A percentile compares a stretch with the other conserved stretches of the same genome.
Evolutionary conservation across 1,140 invertebrate genomes (phyloP).

Genomic region (Drosophila erecta): DNA sequence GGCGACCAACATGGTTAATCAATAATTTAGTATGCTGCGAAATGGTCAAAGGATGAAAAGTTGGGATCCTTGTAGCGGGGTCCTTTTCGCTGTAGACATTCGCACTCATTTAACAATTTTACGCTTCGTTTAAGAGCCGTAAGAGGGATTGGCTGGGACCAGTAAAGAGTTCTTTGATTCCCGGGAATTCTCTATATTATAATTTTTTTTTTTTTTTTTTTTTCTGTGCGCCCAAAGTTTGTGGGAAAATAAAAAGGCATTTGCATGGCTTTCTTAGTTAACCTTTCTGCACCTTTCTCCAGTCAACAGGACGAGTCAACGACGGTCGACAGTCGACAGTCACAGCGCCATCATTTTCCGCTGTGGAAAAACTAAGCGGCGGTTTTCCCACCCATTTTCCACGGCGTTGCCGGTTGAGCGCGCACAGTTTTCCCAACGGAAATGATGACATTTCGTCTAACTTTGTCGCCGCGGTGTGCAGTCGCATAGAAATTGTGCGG

Average conservation of each 20-base stretch:
- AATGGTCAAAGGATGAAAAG: constrained; percentile 31
- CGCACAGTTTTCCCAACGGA: constrained; percentile 72
- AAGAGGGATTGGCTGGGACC: constrained; percentile 45
- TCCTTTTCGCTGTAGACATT: constrained; percentile 44
- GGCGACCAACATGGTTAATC: constrained; percentile 70
- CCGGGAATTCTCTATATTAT: constrained; percentile 10
- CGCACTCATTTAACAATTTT: constrained; percentile 84
- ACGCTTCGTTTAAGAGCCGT: constrained; percentile 78
- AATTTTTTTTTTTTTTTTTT: constrained; percentile 9
- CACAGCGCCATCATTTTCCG: constrained; percentile 12
- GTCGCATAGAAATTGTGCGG: constrained; percentile 68
- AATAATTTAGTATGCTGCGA: constrained; percentile 64
- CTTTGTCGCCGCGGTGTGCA: constrained; percentile 74
- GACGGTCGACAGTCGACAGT: not conserved
- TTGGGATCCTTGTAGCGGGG: not conserved
- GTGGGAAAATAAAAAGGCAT: constrained; percentile 60
- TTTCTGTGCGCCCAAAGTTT: constrained; percentile 38
- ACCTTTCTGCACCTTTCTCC: constrained; percentile 57
- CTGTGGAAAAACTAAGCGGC: constrained; percentile 52
- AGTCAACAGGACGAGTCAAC: constrained; percentile 1
- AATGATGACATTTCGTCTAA: constrained; percentile 84
- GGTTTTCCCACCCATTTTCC: constrained; percentile 23
- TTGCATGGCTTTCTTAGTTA: constrained; percentile 73
- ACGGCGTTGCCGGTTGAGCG: constrained; percentile 57
- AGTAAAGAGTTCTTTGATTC: constrained; percentile 46